These are phyloP conservation scores for Vanacampus margaritifer DNA, from an alignment of 2,113 vertebrate species.

Conservation along the genomic window DNA sequence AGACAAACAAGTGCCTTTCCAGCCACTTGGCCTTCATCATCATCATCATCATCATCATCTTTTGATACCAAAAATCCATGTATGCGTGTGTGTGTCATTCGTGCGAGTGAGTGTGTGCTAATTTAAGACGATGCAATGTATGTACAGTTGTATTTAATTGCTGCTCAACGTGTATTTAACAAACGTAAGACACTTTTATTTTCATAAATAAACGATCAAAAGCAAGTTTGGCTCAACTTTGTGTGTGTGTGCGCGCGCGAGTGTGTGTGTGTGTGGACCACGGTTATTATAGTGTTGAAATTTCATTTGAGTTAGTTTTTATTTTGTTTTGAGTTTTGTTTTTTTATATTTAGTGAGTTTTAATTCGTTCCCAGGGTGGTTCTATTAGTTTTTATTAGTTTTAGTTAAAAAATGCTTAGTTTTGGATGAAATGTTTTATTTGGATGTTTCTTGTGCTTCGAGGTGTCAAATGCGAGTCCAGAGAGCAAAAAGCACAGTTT, in stretches of 20 bases:
- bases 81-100: slow-evolving; percentile 47
- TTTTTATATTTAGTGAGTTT: too few species aligned
- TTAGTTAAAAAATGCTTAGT: too few species aligned
- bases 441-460: too few species aligned
- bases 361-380: too few species aligned
- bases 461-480: too few species aligned
- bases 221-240: slow-evolving; percentile 13
- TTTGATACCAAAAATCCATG: slow-evolving; percentile 15
- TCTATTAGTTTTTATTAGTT: too few species aligned
- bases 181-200: slow-evolving; percentile 70
- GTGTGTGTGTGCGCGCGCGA: not conserved
- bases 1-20: not conserved
- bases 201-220: slow-evolving; percentile 73
- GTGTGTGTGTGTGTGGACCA: not conserved
- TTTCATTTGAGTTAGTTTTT: too few species aligned
- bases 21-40: not conserved
- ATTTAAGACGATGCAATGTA: slow-evolving; percentile 77
- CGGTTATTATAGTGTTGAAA: too few species aligned
- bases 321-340: too few species aligned
- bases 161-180: slow-evolving; percentile 70
- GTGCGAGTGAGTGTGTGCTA: slow-evolving; percentile 47
- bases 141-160: slow-evolving; percentile 52
- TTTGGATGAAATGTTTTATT: too few species aligned
- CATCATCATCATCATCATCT: not conserved
- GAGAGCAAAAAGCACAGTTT: too few species aligned